Evolutionary conservation across 2,888 invertebrate species (phyloP).

Genomic region (Brenthis hecate): DNA sequence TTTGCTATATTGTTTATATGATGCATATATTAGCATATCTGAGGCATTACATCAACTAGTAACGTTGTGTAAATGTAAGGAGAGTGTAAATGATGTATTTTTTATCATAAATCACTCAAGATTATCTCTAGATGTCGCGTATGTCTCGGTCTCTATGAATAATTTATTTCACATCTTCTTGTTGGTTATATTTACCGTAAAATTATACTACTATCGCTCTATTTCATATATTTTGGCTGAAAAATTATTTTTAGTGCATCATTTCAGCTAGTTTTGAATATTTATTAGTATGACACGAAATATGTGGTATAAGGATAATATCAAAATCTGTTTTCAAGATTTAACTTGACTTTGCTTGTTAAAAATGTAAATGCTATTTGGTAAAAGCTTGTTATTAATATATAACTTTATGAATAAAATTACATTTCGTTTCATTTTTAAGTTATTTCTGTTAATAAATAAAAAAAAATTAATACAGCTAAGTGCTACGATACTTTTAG

Average conservation of each 20-base stretch:
- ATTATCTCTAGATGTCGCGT: conserved; percentile 70
- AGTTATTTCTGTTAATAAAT: too few relatives aligned
- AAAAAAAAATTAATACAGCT: too few relatives aligned
- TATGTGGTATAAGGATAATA: too few relatives aligned
- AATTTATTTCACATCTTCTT: conserved; percentile 57
- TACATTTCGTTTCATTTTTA: too few relatives aligned
- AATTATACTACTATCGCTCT: conserved; percentile 13
- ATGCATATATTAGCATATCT: conserved; percentile 42
- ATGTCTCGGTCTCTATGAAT: conserved; percentile 70
- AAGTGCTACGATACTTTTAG: too few relatives aligned
- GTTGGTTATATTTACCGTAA: conserved; percentile 43
- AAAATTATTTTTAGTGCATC: not conserved
- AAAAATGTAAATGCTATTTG: too few relatives aligned
- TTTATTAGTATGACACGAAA: not conserved
- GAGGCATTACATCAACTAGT: conserved; percentile 31
- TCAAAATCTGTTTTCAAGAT: too few relatives aligned
- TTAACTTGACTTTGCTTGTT: too few relatives aligned
- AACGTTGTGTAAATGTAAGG: conserved; percentile 57
- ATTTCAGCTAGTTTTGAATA: not conserved
- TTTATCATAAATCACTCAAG: conserved; percentile 76
- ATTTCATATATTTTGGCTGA: conserved; percentile 1
- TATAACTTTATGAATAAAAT: too few relatives aligned
- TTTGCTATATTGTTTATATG: conserved; percentile 4
- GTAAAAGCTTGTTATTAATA: too few relatives aligned
- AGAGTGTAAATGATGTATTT: conserved; percentile 63